phyloP scores from a whole-genome alignment of 2,888 invertebrate species.

The Eristalinus aeneus region DNA sequence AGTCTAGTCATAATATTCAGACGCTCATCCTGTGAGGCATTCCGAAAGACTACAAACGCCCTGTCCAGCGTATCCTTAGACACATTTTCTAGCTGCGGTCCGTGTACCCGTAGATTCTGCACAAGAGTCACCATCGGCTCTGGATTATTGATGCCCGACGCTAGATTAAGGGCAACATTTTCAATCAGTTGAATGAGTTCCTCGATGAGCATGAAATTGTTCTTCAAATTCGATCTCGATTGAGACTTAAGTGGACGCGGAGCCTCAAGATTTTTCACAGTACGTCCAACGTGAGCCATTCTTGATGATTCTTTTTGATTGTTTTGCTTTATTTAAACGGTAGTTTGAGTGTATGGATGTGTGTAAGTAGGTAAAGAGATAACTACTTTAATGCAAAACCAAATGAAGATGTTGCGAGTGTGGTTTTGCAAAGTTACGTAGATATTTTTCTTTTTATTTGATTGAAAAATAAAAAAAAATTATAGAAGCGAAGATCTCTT shows the following conservation, averaged over 20 bases:
- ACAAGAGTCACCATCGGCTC: slow-evolving; percentile 89
- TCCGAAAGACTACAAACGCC: slow-evolving; percentile 92
- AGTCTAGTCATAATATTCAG: slow-evolving; percentile 92
- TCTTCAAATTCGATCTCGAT: slow-evolving; percentile 81
- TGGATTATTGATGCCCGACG: slow-evolving; percentile 86
- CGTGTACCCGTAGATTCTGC: slow-evolving; percentile 89
- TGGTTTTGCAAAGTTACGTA: slow-evolving; percentile 38
- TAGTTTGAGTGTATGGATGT: slow-evolving; percentile 9
- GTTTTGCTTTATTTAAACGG: slow-evolving; percentile 20
- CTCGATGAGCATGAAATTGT: slow-evolving; percentile 84
- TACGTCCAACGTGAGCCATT: slow-evolving; percentile 85
- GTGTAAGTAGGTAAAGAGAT: slow-evolving; percentile 5
- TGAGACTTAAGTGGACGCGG: slow-evolving; percentile 87
- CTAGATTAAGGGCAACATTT: slow-evolving; percentile 88
- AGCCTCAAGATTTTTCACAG: slow-evolving; percentile 88
- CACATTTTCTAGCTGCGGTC: slow-evolving; percentile 89
- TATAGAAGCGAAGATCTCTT: slow-evolving; percentile 73
- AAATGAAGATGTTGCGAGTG: slow-evolving; percentile 35
- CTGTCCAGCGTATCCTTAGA: slow-evolving; percentile 93
- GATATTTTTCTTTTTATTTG: slow-evolving; percentile 67
- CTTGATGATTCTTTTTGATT: slow-evolving; percentile 53
- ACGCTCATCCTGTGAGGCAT: slow-evolving; percentile 93
- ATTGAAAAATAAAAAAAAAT: slow-evolving; percentile 62
- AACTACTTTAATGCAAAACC: slow-evolving; percentile 52
- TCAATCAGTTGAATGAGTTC: slow-evolving; percentile 91